A percentile compares a stretch with the other conserved stretches of the same genome.
Conservation (phyloP, 2,888 invertebrate genomes). For the Drosophila atripex region DNA sequence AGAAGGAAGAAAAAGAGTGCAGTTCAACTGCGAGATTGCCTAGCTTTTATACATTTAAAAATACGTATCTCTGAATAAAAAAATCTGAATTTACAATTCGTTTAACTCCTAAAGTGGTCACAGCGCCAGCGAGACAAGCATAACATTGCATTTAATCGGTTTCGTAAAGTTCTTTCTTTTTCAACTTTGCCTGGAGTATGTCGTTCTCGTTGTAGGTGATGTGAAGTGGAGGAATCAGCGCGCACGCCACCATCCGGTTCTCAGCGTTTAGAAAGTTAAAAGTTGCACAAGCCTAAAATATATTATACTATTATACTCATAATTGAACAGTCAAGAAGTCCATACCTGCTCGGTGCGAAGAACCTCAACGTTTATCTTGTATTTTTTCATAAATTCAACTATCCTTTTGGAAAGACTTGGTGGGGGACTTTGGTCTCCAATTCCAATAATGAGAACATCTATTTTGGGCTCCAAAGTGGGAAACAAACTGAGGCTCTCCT, state of each 20-base stretch:
- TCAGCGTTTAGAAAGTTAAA: constrained; percentile 97
- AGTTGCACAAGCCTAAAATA: constrained; percentile 89
- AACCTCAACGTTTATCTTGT: constrained; percentile 90
- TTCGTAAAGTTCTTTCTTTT: constrained; percentile 85
- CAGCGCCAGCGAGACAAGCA: background rate
- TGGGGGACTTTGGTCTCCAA: constrained; percentile 86
- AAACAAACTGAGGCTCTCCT: constrained; percentile 91
- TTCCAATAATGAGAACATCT: constrained; percentile 90
- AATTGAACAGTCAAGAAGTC: background rate
- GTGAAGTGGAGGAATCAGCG: constrained; percentile 88
- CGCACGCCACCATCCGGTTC: constrained; percentile 87
- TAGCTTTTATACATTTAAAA: constrained; percentile 48
- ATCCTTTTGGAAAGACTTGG: constrained; percentile 83
- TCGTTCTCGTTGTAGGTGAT: constrained; percentile 86
- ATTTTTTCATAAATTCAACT: constrained; percentile 84
- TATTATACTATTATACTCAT: background rate
- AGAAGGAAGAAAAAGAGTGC: constrained; percentile 12
- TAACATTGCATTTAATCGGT: constrained; percentile 44
- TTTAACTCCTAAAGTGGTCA: constrained; percentile 26
- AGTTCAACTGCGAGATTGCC: constrained; percentile 38
- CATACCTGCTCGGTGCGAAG: constrained; percentile 89
- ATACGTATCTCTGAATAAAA: constrained; percentile 39
- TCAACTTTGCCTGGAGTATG: constrained; percentile 85
- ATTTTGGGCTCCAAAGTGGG: constrained; percentile 92
- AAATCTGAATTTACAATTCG: constrained; percentile 38